phyloP scores from a whole-genome alignment of 2,888 invertebrate genomes.

The Phania funesta region DNA sequence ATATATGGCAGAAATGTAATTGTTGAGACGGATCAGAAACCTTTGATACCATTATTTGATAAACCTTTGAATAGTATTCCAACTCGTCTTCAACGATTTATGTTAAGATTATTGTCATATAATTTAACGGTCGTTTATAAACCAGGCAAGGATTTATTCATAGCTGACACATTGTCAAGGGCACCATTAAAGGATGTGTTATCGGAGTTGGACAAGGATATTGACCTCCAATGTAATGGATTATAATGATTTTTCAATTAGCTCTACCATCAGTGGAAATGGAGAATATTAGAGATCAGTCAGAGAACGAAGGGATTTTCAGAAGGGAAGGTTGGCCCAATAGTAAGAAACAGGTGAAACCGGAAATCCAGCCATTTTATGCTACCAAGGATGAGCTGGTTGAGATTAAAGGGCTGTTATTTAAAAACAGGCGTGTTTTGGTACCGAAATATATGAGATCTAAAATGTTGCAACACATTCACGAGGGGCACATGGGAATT shows the following conservation, averaged over 20 bases:
- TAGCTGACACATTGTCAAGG: conserved; percentile 35
- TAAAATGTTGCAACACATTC: conserved; percentile 29
- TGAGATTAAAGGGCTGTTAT: neutral
- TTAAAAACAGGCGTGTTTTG: conserved; percentile 30
- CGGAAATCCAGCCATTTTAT: too few species aligned
- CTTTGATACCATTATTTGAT: conserved; percentile 23
- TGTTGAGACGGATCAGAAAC: conserved; percentile 42
- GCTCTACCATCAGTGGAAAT: neutral
- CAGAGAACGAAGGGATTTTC: neutral
- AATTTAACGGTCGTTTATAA: conserved; percentile 26
- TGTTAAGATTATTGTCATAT: neutral
- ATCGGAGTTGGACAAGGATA: neutral
- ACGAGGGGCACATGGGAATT: conserved; percentile 57
- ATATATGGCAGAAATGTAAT: conserved; percentile 15
- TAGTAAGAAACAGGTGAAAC: conserved; percentile 14
- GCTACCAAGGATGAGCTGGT: conserved; percentile 5
- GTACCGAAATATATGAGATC: conserved; percentile 34
- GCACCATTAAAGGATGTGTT: neutral
- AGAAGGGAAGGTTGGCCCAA: neutral
- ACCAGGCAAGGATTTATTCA: conserved; percentile 27
- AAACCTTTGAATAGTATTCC: conserved; percentile 26
- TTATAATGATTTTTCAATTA: neutral
- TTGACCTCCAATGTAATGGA: conserved; percentile 2
- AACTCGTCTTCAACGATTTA: conserved; percentile 6
- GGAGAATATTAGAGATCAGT: neutral